A percentile compares a stretch with the other conserved stretches of the same genome.
These are phyloP conservation scores for Masnerella sp. DNA, from an alignment of 2,888 invertebrate genomes.

Conservation along the genomic window DNA sequence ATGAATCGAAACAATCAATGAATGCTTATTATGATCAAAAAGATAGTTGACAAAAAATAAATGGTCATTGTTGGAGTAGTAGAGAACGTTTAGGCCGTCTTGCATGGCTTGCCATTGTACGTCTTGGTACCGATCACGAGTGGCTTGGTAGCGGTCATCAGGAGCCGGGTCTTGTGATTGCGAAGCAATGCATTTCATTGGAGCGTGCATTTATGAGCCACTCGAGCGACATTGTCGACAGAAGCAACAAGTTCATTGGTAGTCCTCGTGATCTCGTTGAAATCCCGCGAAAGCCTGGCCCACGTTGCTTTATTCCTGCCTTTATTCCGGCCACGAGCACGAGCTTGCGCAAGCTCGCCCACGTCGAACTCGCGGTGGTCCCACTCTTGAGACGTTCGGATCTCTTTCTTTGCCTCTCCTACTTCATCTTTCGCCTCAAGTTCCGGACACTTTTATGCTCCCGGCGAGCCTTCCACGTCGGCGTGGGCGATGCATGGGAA, in stretches of 20 bases:
- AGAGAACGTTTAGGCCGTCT: too few species aligned
- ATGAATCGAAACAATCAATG: too few species aligned
- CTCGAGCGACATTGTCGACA: slow-evolving; percentile 59
- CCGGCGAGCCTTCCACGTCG: slow-evolving; percentile 69
- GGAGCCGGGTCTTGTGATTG: slow-evolving; percentile 37
- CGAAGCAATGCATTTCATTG: slow-evolving; percentile 46
- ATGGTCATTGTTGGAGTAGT: too few species aligned
- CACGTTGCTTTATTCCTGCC: too few species aligned
- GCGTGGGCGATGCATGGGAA: slow-evolving; percentile 73
- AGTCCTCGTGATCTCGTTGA: slow-evolving; percentile 62
- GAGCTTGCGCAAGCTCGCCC: slow-evolving; percentile 74
- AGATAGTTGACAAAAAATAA: too few species aligned
- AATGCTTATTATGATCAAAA: too few species aligned
- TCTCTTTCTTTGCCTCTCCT: slow-evolving; percentile 49
- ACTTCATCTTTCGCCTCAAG: slow-evolving; percentile 51
- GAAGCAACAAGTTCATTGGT: slow-evolving; percentile 62
- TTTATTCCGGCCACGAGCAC: too few species aligned
- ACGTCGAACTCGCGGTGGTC: slow-evolving; percentile 72
- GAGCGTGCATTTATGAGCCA: slow-evolving; percentile 57
- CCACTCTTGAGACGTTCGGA: slow-evolving; percentile 66
- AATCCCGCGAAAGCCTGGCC: slow-evolving; percentile 56
- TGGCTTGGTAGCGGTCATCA: slow-evolving; percentile 12
- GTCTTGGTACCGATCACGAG: too few species aligned
- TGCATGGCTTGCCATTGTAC: too few species aligned
- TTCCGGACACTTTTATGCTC: slow-evolving; percentile 74